Conservation (phyloP, 2,797 vertebrate species). For the Bovichtus diacanthus region DNA sequence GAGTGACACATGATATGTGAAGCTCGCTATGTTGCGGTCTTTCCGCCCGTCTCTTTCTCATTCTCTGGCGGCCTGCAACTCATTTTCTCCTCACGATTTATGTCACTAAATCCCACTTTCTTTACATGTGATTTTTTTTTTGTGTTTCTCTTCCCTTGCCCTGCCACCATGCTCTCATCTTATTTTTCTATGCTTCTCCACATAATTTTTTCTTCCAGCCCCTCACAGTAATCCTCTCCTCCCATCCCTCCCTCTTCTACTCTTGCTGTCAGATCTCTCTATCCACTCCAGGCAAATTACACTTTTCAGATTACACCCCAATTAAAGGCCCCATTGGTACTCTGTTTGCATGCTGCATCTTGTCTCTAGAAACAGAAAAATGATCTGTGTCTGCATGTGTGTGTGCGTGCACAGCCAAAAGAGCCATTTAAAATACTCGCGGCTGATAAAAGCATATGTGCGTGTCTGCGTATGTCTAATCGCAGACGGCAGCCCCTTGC, state of each 20-base stretch:
- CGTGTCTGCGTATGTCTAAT: slow-evolving; percentile 74
- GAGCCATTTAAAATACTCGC: slow-evolving; percentile 47
- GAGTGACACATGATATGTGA: slow-evolving; percentile 29
- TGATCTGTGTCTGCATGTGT: slow-evolving; percentile 22
- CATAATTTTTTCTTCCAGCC: slow-evolving; percentile 15
- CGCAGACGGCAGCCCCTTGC: slow-evolving; percentile 72
- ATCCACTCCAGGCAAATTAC: slow-evolving; percentile 81
- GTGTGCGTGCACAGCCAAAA: slow-evolving; percentile 30
- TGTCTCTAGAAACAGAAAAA: slow-evolving; percentile 51
- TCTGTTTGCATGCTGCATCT: slow-evolving; percentile 54
- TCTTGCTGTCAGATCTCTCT: slow-evolving; percentile 75
- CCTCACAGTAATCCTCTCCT: slow-evolving; percentile 64
- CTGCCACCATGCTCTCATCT: slow-evolving; percentile 47
- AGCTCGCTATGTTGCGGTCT: slow-evolving; percentile 18
- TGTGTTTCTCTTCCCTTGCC: slow-evolving; percentile 19
- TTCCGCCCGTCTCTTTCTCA: neutral
- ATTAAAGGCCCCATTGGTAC: slow-evolving; percentile 75
- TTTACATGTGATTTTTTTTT: slow-evolving; percentile 39
- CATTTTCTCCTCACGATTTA: slow-evolving; percentile 14
- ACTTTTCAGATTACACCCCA: slow-evolving; percentile 78
- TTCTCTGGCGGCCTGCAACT: slow-evolving; percentile 15
- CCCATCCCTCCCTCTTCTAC: slow-evolving; percentile 46
- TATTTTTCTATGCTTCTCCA: slow-evolving; percentile 48
- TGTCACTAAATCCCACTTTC: slow-evolving; percentile 28
- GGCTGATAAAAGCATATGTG: slow-evolving; percentile 39